phyloP scores from a whole-genome alignment of 2,888 invertebrate genomes.

The Ichneumoninae sp. region DNA sequence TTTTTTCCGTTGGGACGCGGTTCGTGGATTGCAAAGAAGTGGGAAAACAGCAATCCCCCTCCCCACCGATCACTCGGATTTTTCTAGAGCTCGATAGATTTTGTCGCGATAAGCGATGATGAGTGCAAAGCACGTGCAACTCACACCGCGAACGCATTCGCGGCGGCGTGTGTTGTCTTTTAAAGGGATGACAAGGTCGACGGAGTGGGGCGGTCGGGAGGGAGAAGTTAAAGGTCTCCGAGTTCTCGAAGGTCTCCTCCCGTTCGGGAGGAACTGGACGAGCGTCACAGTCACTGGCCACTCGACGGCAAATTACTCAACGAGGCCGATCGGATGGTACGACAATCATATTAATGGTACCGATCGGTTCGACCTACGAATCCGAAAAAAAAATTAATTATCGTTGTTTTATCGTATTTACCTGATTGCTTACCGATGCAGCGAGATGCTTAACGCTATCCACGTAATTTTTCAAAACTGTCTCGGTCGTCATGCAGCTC shows the following conservation, averaged over 20 bases:
- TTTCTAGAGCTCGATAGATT: constrained; percentile 5
- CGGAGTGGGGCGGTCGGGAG: constrained; percentile 2
- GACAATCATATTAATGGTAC: background rate
- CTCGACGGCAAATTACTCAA: background rate
- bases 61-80: background rate
- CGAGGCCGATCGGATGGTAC: background rate
- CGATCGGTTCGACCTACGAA: background rate
- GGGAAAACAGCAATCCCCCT: background rate
- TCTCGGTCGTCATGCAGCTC: constrained; percentile 88
- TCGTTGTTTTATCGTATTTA: constrained; percentile 74
- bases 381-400: background rate
- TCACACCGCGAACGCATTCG: constrained; percentile 28
- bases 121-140: constrained; percentile 16
- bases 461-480: constrained; percentile 89
- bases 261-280: background rate
- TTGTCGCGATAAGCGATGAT: constrained; percentile 13
- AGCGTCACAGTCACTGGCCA: background rate
- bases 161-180: constrained; percentile 27
- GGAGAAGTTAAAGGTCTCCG: constrained; percentile 40
- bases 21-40: background rate
- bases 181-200: constrained; percentile 59
- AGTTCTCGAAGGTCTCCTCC: constrained; percentile 11
- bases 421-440: constrained; percentile 89
- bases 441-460: constrained; percentile 89
- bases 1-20: background rate